These are phyloP conservation scores for Patella caerulea DNA, from an alignment of 2,888 invertebrate genomes.

Conservation along the genomic window DNA sequence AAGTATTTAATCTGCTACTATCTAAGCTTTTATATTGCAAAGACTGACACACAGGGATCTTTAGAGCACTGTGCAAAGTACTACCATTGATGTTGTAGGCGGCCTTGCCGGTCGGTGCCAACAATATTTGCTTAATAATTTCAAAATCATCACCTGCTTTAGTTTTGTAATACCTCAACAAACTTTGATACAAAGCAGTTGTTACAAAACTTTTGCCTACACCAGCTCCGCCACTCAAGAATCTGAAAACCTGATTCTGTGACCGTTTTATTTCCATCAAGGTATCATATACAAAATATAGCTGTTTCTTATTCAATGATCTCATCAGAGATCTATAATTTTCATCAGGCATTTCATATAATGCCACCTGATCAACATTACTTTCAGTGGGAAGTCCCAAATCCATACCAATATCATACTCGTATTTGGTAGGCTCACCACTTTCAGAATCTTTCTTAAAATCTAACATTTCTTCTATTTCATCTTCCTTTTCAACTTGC, in stretches of 20 bases:
- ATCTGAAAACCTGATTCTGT: no score
- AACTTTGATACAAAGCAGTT: no score
- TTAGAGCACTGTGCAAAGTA: slow-evolving; percentile 30
- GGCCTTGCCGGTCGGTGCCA: slow-evolving; percentile 44
- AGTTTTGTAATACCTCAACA: slow-evolving; percentile 27
- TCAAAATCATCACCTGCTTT: slow-evolving; percentile 31
- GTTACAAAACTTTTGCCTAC: no score
- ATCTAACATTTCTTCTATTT: neutral
- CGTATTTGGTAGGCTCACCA: slow-evolving; percentile 27
- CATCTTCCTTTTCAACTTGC: neutral
- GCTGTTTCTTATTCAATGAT: no score
- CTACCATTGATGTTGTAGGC: slow-evolving; percentile 30
- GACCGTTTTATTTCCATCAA: no score
- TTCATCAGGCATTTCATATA: no score
- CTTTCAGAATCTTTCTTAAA: neutral
- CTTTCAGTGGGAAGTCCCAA: slow-evolving; percentile 31
- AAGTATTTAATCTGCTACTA: slow-evolving; percentile 16
- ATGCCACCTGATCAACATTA: slow-evolving; percentile 7
- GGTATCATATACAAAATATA: no score
- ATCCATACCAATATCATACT: slow-evolving; percentile 38
- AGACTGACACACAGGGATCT: slow-evolving; percentile 27
- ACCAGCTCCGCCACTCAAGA: no score
- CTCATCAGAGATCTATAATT: no score
- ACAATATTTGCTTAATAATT: slow-evolving; percentile 22
- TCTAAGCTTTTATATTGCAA: slow-evolving; percentile 23